Evolutionary conservation across 1,140 invertebrate species (phyloP), one percentile per base, ranked within the genome.

Genomic region (Leptinotarsa undecemlineata): DNA sequence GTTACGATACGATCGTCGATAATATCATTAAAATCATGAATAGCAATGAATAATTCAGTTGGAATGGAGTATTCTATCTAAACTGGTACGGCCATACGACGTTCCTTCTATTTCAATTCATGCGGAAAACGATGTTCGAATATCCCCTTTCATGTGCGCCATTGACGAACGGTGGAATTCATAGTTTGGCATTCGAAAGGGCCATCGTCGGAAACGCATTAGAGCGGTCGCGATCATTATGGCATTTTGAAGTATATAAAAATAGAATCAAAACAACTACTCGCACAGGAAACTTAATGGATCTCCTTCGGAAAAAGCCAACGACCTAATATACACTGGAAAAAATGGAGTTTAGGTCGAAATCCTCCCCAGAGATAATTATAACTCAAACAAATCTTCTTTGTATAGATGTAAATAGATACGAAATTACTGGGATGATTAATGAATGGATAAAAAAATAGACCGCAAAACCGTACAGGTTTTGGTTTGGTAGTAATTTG

Each of bases 321-420:
- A 57, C 51, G 51, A 57, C 51, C 51, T 57, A 57, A n/a, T 57
- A 57, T 57, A 57, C 51, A 57, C 51, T 57, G 51, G 11, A 57
- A 57, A 57, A 57, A 57, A 57, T n/a, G 51, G 0, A 57, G 6
- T 8, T 19, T n/a, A 57, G 3, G 3, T 42, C 3, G 33, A 42
- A 42, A 42, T 11, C 2, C 4, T 42, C 33, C 8, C 11, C 33
- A 42, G 33, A 42, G 33, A 33, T 1, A 6, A 33, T 1, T 0
- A 33, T 8, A 8, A 33, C 5, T 33, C 26, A 5, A 33, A 33
- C 26, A 33, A 33, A 42, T 42, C 8, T 42, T 42, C 33, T 42
- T 42, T 42, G 8, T 42, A 42, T 11, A 3, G 8, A 33, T 2
- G 33, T 42, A 3, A 42, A 11, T 11, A 2, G 33, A 42, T 42